Evolutionary conservation across 1,140 invertebrate genomes (phyloP).

Genomic region (Steinernema khuongi): DNA sequence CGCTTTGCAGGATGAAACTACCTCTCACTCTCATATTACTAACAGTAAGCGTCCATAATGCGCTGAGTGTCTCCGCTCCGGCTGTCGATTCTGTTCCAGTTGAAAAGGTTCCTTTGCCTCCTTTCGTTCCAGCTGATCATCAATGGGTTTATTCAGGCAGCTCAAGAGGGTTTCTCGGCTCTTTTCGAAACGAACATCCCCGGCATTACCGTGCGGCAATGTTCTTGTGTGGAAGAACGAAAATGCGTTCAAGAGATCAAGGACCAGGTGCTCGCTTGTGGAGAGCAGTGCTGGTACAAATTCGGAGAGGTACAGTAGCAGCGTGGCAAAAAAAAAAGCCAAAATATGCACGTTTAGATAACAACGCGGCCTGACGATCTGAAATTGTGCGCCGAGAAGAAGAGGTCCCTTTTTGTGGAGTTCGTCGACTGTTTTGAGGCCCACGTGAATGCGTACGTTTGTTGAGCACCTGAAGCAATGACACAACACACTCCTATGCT

Average conservation of each 20-base stretch:
- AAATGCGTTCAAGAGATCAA: conserved; percentile 48
- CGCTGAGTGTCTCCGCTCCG: too few relatives aligned
- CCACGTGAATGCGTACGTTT: conserved; percentile 44
- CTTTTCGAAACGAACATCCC: conserved; percentile 33
- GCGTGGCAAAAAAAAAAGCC: too few relatives aligned
- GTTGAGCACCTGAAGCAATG: background rate
- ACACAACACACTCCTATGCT: background rate
- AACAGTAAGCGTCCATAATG: too few relatives aligned
- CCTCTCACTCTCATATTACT: too few relatives aligned
- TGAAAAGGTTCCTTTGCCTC: background rate
- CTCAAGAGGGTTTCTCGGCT: background rate
- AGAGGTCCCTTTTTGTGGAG: conserved; percentile 35
- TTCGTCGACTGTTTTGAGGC: conserved; percentile 47
- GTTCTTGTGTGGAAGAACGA: conserved; percentile 43
- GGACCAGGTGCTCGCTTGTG: conserved; percentile 39
- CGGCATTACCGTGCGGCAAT: conserved; percentile 41
- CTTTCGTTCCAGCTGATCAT: background rate
- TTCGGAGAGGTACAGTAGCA: conserved; percentile 36
- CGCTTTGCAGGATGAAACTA: too few relatives aligned
- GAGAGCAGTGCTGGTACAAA: conserved; percentile 45
- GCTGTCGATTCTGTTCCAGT: background rate
- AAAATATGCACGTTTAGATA: conserved; percentile 15
- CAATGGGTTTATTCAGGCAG: background rate
- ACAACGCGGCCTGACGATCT: conserved; percentile 38
- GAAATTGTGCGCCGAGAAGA: conserved; percentile 38